These are phyloP conservation scores for Distichodus sexfasciatus DNA, from an alignment of 2,797 vertebrate genomes.

Conservation along the genomic window DNA sequence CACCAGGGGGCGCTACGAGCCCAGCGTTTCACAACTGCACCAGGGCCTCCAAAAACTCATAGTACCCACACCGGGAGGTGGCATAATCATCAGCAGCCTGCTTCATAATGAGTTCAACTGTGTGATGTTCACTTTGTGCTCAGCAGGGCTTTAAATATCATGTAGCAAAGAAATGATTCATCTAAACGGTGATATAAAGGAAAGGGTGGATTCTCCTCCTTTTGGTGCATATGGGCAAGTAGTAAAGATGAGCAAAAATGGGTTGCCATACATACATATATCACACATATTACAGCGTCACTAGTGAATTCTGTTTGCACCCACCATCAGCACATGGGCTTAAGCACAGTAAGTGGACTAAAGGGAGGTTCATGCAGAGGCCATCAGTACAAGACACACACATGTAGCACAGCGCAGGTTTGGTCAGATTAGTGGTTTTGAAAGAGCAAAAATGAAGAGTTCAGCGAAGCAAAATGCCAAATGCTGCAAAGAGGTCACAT, in stretches of 20 bases:
- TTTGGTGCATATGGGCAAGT: no score
- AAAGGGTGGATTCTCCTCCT: background rate
- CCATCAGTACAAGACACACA: background rate
- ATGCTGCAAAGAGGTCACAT: constrained; percentile 11
- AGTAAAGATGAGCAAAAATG: no score
- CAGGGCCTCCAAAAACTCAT: constrained; percentile 9
- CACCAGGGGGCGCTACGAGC: constrained; percentile 41
- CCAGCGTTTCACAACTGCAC: background rate
- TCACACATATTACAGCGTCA: background rate
- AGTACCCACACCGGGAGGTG: constrained; percentile 15
- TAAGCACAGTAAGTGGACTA: background rate
- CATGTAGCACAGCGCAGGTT: background rate
- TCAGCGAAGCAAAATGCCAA: background rate
- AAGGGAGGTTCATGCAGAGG: background rate
- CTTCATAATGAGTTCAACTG: constrained; percentile 34
- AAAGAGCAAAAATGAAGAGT: constrained; percentile 1
- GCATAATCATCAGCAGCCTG: constrained; percentile 31
- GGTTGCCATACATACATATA: background rate
- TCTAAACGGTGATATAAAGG: background rate
- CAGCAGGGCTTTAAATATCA: constrained; percentile 30
- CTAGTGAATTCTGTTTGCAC: background rate
- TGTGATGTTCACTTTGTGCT: constrained; percentile 41
- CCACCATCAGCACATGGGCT: background rate
- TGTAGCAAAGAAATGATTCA: constrained; percentile 11
- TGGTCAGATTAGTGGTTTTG: constrained; percentile 1